phyloP scores from a whole-genome alignment of 2,888 invertebrate genomes.

The Protula sp. region DNA sequence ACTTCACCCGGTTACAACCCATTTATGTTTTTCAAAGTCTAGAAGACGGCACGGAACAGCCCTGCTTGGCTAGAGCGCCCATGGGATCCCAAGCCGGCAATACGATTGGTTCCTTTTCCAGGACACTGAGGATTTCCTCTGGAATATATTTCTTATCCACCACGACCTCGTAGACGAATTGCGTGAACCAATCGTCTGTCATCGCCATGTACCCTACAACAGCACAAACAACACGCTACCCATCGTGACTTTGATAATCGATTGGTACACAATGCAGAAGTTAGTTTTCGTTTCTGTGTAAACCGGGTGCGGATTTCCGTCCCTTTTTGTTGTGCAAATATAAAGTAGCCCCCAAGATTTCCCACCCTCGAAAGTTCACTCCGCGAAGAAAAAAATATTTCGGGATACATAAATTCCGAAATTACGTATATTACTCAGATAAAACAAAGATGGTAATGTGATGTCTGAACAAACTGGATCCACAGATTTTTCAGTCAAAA shows the following conservation, averaged over 20 bases:
- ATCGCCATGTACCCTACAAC: constrained; percentile 67
- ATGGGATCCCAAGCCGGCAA: constrained; percentile 92
- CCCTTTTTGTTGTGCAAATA: neutral
- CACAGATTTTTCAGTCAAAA: no score
- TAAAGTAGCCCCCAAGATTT: neutral
- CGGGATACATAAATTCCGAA: no score
- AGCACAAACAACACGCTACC: constrained; percentile 3
- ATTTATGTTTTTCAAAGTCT: no score
- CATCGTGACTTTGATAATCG: no score
- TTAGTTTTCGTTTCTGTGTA: neutral
- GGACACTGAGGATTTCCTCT: constrained; percentile 68
- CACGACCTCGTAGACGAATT: constrained; percentile 66
- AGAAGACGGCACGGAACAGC: no score
- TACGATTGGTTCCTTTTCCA: constrained; percentile 69
- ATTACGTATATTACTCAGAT: no score
- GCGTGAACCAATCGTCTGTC: constrained; percentile 76
- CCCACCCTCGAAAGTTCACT: no score
- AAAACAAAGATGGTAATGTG: no score
- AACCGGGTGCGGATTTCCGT: neutral
- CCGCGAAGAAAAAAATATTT: no score
- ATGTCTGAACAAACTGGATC: no score
- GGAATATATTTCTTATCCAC: constrained; percentile 79
- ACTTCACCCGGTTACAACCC: no score
- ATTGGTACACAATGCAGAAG: no score
- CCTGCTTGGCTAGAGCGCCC: constrained; percentile 64